Percentiles rank a stretch among this genome's conserved stretches.
Conservation (phyloP, 1,140 invertebrate genomes). For the Drosophila ananassae region DNA sequence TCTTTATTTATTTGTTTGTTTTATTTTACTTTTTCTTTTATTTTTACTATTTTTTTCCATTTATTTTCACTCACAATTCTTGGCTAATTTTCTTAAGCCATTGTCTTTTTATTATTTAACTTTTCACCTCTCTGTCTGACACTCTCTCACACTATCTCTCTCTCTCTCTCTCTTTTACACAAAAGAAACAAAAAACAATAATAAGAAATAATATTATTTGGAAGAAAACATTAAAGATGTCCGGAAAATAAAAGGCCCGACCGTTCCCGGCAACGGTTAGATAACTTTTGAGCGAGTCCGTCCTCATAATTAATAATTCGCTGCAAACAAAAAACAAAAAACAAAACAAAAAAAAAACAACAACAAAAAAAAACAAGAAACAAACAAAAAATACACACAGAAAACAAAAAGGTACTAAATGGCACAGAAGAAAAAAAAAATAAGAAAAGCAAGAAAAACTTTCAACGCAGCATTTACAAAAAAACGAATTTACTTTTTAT, state of each 20-base stretch:
- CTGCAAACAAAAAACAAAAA: constrained; percentile 52
- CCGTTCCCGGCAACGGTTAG: constrained; percentile 69
- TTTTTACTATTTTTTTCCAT: background rate
- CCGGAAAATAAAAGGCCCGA: constrained; percentile 3
- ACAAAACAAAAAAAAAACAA: constrained; percentile 1
- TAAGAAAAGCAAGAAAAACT: constrained; percentile 27
- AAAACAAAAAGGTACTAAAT: constrained; percentile 44
- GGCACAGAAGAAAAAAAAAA: constrained; percentile 45
- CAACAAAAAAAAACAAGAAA: constrained; percentile 1
- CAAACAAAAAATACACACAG: constrained; percentile 8
- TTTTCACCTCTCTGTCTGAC: constrained; percentile 14
- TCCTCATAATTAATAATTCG: constrained; percentile 79
- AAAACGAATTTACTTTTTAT: constrained; percentile 49
- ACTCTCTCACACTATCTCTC: no score
- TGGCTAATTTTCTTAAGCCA: constrained; percentile 14
- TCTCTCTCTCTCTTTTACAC: no score
- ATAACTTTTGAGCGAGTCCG: constrained; percentile 70
- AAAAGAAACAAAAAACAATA: background rate
- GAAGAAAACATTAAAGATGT: background rate
- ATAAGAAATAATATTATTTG: background rate
- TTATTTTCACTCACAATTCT: background rate
- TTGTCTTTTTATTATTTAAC: constrained; percentile 29
- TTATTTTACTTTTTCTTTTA: background rate
- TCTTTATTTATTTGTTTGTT: no score
- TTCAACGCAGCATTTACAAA: constrained; percentile 49